Percentiles rank a stretch among this genome's conserved stretches.
Conservation (phyloP, 1,140 invertebrate species). For the Bombus picipes region DNA sequence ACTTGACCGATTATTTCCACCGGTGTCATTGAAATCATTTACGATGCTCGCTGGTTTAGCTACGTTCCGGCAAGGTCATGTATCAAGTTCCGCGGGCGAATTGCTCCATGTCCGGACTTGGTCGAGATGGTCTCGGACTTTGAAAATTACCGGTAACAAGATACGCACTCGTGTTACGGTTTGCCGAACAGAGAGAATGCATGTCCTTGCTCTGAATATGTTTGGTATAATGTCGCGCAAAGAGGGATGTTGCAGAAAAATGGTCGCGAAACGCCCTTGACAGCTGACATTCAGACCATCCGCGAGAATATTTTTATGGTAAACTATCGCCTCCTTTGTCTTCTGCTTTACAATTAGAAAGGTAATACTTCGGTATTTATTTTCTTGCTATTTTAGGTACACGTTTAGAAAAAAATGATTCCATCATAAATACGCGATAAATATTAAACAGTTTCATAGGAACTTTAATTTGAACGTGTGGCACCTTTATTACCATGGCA, state of each 20-base stretch:
- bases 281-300: neutral
- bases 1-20: constrained; percentile 66
- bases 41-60: constrained; percentile 41
- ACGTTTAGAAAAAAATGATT: neutral
- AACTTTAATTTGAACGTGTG: neutral
- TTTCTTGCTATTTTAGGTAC: neutral
- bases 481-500: neutral
- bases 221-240: constrained; percentile 13
- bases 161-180: constrained; percentile 51
- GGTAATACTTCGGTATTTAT: neutral
- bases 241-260: constrained; percentile 6
- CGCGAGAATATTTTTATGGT: neutral
- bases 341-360: neutral
- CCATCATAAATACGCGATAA: neutral
- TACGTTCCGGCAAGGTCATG: constrained; percentile 66
- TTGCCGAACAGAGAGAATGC: constrained; percentile 27
- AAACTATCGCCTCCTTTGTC: neutral
- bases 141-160: constrained; percentile 66
- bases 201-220: constrained; percentile 38
- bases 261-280: neutral
- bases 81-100: constrained; percentile 68
- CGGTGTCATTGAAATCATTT: constrained; percentile 72
- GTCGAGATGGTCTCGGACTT: constrained; percentile 62
- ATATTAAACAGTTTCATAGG: neutral
- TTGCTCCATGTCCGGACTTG: constrained; percentile 63